phyloP scores from a whole-genome alignment of 2,113 vertebrate species.

The Nannospalax galili region DNA sequence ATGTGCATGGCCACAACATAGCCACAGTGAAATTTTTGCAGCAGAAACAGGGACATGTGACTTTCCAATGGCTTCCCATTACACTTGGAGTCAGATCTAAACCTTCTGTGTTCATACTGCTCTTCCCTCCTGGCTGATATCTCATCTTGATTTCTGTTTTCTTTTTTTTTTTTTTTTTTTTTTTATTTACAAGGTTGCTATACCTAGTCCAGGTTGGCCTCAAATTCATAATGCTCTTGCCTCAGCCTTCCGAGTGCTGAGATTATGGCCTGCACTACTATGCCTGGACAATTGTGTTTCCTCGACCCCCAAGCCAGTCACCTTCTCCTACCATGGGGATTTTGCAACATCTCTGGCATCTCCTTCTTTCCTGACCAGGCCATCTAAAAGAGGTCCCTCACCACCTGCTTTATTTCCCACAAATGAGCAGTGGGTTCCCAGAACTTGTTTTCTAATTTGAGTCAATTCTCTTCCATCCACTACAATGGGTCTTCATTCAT shows the following conservation, averaged over 20 bases:
- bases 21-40: background rate
- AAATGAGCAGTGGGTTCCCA: background rate
- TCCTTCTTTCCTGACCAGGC: background rate
- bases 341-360: background rate
- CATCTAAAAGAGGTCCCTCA: background rate
- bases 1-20: background rate
- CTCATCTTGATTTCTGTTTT: background rate
- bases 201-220: background rate
- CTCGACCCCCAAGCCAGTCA: background rate
- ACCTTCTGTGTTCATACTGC: background rate
- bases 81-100: too few species aligned
- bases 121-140: background rate
- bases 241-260: background rate
- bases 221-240: background rate
- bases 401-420: background rate
- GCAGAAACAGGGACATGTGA: background rate
- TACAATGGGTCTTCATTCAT: background rate
- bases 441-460: background rate
- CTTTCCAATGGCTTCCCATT: background rate
- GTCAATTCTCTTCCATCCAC: background rate
- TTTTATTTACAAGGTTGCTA: too few species aligned
- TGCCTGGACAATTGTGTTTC: accelerated
- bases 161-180: background rate
- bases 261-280: background rate
- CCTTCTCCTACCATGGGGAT: background rate